Evolutionary conservation across 2,797 vertebrate species (phyloP).

Genomic region (Ispidina lecontei): DNA sequence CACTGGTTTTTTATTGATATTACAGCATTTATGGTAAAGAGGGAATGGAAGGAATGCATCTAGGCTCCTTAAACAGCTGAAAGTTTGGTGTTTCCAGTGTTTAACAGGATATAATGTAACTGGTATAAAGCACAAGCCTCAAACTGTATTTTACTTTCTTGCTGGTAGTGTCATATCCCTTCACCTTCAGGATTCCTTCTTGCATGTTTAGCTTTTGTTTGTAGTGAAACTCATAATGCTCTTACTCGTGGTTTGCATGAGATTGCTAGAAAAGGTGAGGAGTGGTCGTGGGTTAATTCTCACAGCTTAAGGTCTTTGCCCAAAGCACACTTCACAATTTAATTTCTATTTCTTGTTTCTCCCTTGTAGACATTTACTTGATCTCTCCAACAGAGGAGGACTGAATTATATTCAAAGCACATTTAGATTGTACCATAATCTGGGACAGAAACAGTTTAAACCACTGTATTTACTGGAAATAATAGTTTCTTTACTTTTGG

Average conservation of each 20-base stretch:
- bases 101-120: background rate
- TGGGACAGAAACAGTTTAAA: background rate
- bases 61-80: background rate
- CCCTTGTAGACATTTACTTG: background rate
- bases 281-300: background rate
- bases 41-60: background rate
- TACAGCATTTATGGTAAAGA: background rate
- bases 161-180: background rate
- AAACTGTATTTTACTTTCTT: background rate
- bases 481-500: background rate
- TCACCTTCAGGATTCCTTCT: background rate
- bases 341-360: background rate
- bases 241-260: background rate
- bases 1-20: background rate
- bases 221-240: background rate
- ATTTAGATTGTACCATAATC: background rate
- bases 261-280: background rate
- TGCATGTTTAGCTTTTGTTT: background rate
- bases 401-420: background rate
- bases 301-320: background rate
- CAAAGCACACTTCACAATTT: background rate
- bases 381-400: background rate
- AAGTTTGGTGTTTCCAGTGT: background rate
- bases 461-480: background rate
- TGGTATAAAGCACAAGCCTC: background rate